Conservation (phyloP, 2,113 vertebrate species). For the Cyprinodon brontotheroides region DNA sequence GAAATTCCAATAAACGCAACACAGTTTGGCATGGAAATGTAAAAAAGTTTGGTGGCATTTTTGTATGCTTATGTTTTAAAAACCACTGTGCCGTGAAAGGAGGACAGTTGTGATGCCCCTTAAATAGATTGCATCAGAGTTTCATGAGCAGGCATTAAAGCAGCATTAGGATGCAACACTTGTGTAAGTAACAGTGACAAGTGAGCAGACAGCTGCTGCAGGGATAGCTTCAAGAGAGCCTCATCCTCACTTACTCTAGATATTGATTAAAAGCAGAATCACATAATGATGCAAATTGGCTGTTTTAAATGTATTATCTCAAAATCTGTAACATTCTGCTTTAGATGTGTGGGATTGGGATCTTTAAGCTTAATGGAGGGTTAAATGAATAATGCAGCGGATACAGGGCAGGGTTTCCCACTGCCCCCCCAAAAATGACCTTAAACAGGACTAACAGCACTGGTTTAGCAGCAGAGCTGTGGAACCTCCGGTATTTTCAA, state of each 20-base stretch:
- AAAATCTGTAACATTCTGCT: constrained; percentile 7
- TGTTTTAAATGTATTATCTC: constrained; percentile 3
- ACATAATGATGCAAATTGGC: constrained; percentile 4
- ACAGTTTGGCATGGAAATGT: not conserved
- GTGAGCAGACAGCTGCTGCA: constrained; percentile 49
- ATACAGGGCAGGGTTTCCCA: constrained; percentile 7
- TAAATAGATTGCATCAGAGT: constrained; percentile 39
- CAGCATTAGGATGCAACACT: constrained; percentile 49
- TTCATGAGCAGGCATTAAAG: constrained; percentile 56
- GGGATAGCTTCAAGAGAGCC: constrained; percentile 6
- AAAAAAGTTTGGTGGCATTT: not conserved
- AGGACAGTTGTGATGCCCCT: constrained; percentile 45
- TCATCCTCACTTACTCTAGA: constrained; percentile 3
- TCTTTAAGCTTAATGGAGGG: constrained; percentile 11
- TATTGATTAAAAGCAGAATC: not conserved
- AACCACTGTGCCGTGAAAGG: constrained; percentile 41
- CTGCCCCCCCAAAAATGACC: constrained; percentile 17
- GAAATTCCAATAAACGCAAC: not conserved
- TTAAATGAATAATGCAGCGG: not conserved
- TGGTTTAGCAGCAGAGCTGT: constrained; percentile 5
- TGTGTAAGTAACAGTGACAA: constrained; percentile 39
- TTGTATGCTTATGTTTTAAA: not conserved
- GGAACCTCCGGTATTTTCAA: constrained; percentile 35
- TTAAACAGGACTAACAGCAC: constrained; percentile 42
- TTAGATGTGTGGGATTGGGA: not conserved